Base-by-base conservation (phyloP, 2,888 invertebrate species). In the Drosophila pegasa region DNA sequence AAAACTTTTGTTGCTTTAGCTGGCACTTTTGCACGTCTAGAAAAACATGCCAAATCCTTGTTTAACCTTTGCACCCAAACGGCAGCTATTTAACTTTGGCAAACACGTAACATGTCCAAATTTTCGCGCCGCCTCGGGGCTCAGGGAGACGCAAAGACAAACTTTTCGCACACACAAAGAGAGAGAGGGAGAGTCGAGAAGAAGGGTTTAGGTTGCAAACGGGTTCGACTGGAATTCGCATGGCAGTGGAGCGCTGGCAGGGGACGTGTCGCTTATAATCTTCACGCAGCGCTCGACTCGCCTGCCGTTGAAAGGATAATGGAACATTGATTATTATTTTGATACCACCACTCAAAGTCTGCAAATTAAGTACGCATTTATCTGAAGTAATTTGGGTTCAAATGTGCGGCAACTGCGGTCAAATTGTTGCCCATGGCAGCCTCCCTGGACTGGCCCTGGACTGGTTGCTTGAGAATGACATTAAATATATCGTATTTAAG, bases 1-100 rank as follows among this genome's bases (percentile, higher is more conserved):
- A 10, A 52, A 56, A n/a, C 5, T 56, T 22, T 22, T 56, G 66
- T 59, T 52, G 58, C 66, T 59, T 58, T 73, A 63, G 71, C 60
- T 71, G 66, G 33, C 60, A 58, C 60, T 63, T 75, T 75, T 75
- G 66, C 66, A 60, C 48, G 75, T 71, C 67, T 75, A 51, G 76
- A 67, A 71, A 75, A 78, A 78, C 78, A 78, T 70, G 79, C 63
- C 86, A 89, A 90, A 90, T 89, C 90, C 89, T 84, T 87, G 87
- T 81, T 88, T 91, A 89, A 91, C 89, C 91, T 91, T 89, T 91
- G 88, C 83, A 86, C 91, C 67, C 78, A 59, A 78, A 71, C 83
- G 68, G 80, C 75, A 80, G 86, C 83, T 83, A 83, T 86, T 83
- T 83, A 83, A 83, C 83, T 83, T 83, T 80, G 80, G 86, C 83